Conservation (phyloP, 2,888 invertebrate species). For the Andrena praecox region DNA sequence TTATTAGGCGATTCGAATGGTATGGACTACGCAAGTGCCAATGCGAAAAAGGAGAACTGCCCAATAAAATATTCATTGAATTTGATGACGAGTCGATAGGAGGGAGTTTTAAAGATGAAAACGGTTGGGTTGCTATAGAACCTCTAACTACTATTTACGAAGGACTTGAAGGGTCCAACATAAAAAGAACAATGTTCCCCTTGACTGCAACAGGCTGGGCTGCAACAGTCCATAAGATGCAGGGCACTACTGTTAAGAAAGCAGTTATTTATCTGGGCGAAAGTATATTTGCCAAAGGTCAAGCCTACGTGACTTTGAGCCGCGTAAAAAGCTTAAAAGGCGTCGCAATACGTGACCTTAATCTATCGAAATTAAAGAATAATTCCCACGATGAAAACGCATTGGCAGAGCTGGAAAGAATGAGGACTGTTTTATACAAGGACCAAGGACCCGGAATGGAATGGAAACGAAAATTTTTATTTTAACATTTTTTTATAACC, state of each 20-base stretch:
- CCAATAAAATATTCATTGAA: not conserved
- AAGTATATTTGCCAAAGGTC: not conserved
- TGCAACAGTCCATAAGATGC: too few species aligned
- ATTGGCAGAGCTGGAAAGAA: too few species aligned
- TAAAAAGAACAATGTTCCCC: not conserved
- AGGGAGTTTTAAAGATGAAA: not conserved
- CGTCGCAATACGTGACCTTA: not conserved
- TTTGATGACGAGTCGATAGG: not conserved
- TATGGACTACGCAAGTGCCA: too few species aligned
- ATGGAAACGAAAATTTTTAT: too few species aligned
- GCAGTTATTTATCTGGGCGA: not conserved
- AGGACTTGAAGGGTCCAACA: not conserved
- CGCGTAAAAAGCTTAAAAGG: not conserved
- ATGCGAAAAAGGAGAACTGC: not conserved
- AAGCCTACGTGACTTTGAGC: not conserved
- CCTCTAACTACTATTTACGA: not conserved
- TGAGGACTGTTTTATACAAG: too few species aligned
- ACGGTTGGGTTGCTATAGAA: slow-evolving; percentile 4
- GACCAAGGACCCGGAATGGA: too few species aligned
- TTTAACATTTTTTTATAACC: too few species aligned
- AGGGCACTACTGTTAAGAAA: not conserved
- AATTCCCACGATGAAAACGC: too few species aligned
- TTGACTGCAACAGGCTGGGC: too few species aligned
- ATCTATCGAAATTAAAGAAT: too few species aligned
- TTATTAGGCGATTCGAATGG: not conserved